Base-by-base conservation (phyloP, 2,888 invertebrate genomes). In the Amphipoea lucens region DNA sequence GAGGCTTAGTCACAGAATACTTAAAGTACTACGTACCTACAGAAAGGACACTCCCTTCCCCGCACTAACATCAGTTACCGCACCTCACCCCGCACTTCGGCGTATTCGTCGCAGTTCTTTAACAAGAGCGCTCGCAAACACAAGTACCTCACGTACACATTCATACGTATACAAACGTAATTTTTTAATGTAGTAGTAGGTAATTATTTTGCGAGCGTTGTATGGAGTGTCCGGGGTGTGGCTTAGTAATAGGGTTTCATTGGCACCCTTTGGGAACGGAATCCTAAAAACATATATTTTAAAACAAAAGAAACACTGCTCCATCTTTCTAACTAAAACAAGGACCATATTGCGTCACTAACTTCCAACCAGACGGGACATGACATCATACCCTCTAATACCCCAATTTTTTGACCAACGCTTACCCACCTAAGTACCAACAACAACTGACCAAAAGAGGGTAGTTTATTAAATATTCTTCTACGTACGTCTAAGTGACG, bases 381-480 rank as follows among this genome's bases (percentile, higher is more conserved):
- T 63, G 66, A 63, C 67, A 71, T 74, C 17, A 29, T 73, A 83
- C 75, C 79, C 79, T 79, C 69, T 54, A 79, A 40, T 23, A 75
- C 68, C 60, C 65, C 23, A 63, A 79, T 54, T 84, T 76, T 85
- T 81, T 72, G 77, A 68, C 74, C 68, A 72, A 62, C 74, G 62
- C 54, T 69, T 72, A 66, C 68, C 65, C n/a, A 42, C 51, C 4
- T 23, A 62, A 78, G 48, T 73, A 74, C 51, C 51, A 62, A 67
- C 66, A 60, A 74, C 54, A 78, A 84, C 51, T 83, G 82, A 81
- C 88, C 77, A 67, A 76, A 83, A 79, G 84, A 81, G 87, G 83
- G 83, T 89, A 83, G 80, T 85, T 76, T 86, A 87, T 90, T 79
- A 85, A 90, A 89, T 87, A 90, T 90, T 90, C 90, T 89, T 88